These are phyloP conservation scores for Fukomys damarensis DNA, from an alignment of 2,113 vertebrate genomes.

Conservation along the genomic window DNA sequence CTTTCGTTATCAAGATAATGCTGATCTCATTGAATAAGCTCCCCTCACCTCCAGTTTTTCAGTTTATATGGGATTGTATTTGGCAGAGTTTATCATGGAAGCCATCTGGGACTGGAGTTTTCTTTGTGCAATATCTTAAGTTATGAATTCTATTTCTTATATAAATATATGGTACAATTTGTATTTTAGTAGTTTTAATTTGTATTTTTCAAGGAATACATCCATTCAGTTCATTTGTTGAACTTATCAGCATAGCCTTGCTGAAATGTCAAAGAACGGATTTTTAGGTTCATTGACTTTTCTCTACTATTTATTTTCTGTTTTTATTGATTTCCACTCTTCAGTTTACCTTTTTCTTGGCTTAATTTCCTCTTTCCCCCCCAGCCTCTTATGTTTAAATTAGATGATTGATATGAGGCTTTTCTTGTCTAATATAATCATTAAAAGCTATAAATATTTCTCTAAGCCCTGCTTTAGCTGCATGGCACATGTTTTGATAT, in stretches of 20 bases:
- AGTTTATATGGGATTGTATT: background rate
- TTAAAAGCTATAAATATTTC: conserved; percentile 5
- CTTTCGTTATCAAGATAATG: background rate
- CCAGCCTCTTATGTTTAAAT: conserved; percentile 6
- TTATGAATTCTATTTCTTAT: conserved; percentile 41
- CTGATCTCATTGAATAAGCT: background rate
- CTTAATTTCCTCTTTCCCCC: background rate
- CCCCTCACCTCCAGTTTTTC: background rate
- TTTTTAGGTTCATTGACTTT: conserved; percentile 13
- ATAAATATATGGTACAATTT: background rate
- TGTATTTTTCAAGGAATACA: background rate
- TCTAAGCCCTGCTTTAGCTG: background rate
- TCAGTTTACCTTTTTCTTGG: background rate
- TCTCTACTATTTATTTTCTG: conserved; percentile 13
- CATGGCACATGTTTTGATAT: background rate
- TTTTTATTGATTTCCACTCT: background rate
- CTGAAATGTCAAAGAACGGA: background rate
- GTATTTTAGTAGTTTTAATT: background rate
- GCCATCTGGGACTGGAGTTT: background rate
- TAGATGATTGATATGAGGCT: background rate
- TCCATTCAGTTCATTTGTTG: background rate
- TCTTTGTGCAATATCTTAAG: background rate
- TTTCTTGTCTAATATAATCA: background rate
- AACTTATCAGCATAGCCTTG: background rate
- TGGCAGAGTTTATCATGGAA: background rate